Evolutionary conservation across 2,797 vertebrate species (phyloP).

Genomic region (Mormyrops boulengeri): DNA sequence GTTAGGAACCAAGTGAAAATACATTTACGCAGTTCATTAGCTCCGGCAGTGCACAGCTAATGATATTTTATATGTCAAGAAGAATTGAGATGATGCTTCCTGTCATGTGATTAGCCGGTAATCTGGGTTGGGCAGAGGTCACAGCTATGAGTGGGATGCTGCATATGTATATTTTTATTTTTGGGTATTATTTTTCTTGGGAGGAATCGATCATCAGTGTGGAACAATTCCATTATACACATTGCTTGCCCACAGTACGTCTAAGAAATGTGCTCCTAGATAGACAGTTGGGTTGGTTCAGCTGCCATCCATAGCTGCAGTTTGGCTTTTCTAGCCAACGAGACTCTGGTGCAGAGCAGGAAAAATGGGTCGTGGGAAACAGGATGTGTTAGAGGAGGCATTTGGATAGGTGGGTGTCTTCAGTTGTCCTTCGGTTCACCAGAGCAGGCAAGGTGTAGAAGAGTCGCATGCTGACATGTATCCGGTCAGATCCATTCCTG

Average conservation of each 20-base stretch:
- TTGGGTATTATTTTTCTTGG: background rate
- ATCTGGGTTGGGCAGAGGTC: conserved; percentile 38
- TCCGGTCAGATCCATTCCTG: conserved; percentile 43
- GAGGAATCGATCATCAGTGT: background rate
- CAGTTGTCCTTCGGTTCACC: background rate
- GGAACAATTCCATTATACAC: background rate
- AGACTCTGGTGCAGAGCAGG: conserved; percentile 20
- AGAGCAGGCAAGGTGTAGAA: conserved; percentile 27
- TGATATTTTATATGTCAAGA: background rate
- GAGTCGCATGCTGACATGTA: conserved; percentile 52
- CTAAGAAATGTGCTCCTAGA: background rate
- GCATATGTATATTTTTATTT: background rate
- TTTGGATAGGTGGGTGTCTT: background rate
- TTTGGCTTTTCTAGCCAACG: conserved; percentile 30
- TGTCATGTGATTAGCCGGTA: conserved; percentile 37
- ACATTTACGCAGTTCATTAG: background rate
- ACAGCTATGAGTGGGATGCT: conserved; percentile 49
- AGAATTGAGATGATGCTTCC: conserved; percentile 29
- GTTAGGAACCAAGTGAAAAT: background rate
- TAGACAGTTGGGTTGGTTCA: background rate
- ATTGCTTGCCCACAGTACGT: background rate
- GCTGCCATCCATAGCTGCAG: conserved; percentile 43
- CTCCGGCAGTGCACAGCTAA: background rate
- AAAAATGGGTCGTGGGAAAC: background rate
- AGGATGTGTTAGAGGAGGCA: background rate